Conservation (phyloP, 92 coral and sea anemone species). For the Paramuricea clavata region DNA sequence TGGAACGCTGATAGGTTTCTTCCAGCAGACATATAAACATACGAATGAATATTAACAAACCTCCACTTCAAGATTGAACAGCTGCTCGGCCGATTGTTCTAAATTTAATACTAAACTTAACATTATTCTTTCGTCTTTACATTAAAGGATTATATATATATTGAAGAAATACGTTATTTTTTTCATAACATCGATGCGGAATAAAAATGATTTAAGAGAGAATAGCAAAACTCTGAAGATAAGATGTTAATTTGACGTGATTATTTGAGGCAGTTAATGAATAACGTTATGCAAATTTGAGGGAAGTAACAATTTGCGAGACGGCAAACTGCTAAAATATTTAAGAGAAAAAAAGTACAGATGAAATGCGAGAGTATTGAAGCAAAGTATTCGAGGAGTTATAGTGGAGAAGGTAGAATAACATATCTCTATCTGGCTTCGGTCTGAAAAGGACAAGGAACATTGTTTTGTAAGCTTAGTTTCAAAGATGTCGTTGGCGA, state of each 20-base stretch:
- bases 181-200: neutral
- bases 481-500: constrained; percentile 22
- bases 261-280: constrained; percentile 10
- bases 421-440: neutral
- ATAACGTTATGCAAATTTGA: constrained; percentile 30
- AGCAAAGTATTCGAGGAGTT: neutral
- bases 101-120: neutral
- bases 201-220: neutral
- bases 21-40: constrained; percentile 4
- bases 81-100: neutral
- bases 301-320: constrained; percentile 10
- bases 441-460: neutral
- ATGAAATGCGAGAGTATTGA: neutral
- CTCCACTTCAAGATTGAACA: neutral
- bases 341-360: constrained; percentile 8
- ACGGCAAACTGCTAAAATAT: constrained; percentile 34
- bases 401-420: neutral
- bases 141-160: neutral
- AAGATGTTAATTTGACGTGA: constrained; percentile 13
- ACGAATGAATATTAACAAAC: neutral
- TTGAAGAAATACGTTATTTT: neutral
- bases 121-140: neutral
- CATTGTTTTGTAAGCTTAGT: neutral
- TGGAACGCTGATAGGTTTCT: neutral
- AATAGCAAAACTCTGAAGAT: neutral